phyloP scores from a whole-genome alignment of 2,797 vertebrate genomes.

The Rhynchonycteris naso region DNA sequence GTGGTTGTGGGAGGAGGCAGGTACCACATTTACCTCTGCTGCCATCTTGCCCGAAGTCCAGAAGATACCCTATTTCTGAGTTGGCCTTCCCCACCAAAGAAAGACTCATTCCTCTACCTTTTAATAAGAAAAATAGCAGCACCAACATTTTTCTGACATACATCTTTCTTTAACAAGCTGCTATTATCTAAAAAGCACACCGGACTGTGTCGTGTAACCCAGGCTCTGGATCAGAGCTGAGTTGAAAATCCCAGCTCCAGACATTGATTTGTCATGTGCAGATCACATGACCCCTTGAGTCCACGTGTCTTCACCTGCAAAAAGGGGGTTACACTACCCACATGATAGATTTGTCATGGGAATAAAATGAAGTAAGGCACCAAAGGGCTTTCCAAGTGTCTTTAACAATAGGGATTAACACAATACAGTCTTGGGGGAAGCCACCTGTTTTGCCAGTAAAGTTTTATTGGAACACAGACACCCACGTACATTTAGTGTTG shows the following conservation, averaged over 20 bases:
- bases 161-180: background rate
- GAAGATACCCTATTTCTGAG: background rate
- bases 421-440: background rate
- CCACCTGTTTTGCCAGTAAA: background rate
- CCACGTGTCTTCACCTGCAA: background rate
- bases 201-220: background rate
- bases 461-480: background rate
- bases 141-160: background rate
- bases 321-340: background rate
- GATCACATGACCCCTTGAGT: background rate
- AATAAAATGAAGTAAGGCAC: background rate
- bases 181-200: background rate
- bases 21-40: too few relatives aligned
- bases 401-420: background rate
- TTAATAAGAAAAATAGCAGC: background rate
- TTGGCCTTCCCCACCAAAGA: background rate
- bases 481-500: background rate
- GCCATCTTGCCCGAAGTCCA: background rate
- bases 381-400: background rate
- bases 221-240: background rate
- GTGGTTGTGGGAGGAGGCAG: too few relatives aligned
- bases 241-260: background rate
- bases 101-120: background rate
- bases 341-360: background rate
- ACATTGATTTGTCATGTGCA: background rate